Base-by-base conservation (phyloP, 2,113 vertebrate species). In the Menidia beryllina region DNA sequence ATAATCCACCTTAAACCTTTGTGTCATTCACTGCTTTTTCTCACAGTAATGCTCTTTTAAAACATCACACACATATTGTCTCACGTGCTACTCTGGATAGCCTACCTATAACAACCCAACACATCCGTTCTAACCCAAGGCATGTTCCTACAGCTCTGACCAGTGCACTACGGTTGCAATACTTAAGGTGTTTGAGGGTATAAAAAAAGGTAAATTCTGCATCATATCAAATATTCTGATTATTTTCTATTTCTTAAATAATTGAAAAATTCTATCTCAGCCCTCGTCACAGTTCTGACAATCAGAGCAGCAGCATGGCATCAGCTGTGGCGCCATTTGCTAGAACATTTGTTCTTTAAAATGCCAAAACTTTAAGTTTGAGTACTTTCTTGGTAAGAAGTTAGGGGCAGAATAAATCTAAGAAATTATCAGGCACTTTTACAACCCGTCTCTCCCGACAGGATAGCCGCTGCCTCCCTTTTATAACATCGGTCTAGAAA, bases 251-350 rank as follows among this genome's bases (percentile, higher is more conserved):
- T n/a, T n/a, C n/a, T n/a, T n/a, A n/a, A n/a, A n/a, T n/a, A n/a
- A n/a, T n/a, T n/a, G n/a, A n/a, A n/a, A n/a, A n/a, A n/a, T n/a
- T n/a, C n/a, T n/a, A n/a, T n/a, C n/a, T n/a, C n/a, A n/a, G n/a
- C n/a, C n/a, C n/a, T n/a, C n/a, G n/a, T n/a, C n/a, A n/a, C n/a
- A 48, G 21, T 5, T 61, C 75, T 11, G 20, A 75, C 79, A 38
- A 34, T 21, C 51, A 61, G 36, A 45, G 25, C 47, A 14, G 12
- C 72, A 38, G 71, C 47, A 39, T 5, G 24, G 27, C 7, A 43
- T 69, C 83, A 82, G 83, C 81, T 75, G 74, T 36, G 36, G 19
- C 14, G 34, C 49, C 74, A 75, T 75, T 83, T 81, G 74, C 69
- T 51, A 12, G 25, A 83, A 67, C 69, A 75, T 74, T 77, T 61